Percentiles rank a stretch among this genome's conserved stretches.
phyloP scores from a whole-genome alignment of 1,140 invertebrate species.

The Penaeus vannamei region DNA sequence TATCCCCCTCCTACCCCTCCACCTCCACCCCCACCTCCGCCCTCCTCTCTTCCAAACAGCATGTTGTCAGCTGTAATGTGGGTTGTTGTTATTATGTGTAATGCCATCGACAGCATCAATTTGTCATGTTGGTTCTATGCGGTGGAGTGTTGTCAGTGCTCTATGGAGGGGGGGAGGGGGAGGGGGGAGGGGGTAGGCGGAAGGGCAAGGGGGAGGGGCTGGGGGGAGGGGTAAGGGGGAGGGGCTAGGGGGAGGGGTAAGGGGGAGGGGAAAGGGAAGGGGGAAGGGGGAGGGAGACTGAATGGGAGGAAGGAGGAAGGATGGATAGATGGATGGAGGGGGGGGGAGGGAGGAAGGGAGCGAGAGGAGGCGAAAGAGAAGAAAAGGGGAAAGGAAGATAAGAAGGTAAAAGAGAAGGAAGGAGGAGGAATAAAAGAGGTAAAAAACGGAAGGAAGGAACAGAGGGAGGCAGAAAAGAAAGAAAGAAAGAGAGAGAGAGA shows the following conservation, averaged over 20 bases:
- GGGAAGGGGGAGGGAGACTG: not conserved
- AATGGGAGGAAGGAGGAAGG: not conserved
- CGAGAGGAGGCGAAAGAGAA: not conserved
- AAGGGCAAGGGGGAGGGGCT: not conserved
- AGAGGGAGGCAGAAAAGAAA: not conserved
- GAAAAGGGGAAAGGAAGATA: not conserved
- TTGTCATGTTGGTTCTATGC: too few species aligned
- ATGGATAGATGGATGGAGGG: not conserved
- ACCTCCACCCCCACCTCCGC: too few species aligned
- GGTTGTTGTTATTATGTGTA: too few species aligned
- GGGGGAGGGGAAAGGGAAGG: not conserved
- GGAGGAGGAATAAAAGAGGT: not conserved
- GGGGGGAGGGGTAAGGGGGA: not conserved
- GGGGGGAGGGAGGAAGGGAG: constrained; percentile 25
- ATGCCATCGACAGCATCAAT: too few species aligned
- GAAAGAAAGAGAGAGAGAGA: not conserved
- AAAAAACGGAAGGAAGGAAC: not conserved
- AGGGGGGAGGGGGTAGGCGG: not conserved
- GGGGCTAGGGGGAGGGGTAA: not conserved
- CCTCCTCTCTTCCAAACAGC: too few species aligned
- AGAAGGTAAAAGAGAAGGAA: not conserved
- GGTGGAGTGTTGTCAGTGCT: too few species aligned
- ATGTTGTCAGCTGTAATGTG: too few species aligned
- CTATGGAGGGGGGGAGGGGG: not conserved
- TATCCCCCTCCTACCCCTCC: too few species aligned